Evolutionary conservation across 2,888 invertebrate species (phyloP).

Genomic region (Drosophila crucigera): DNA sequence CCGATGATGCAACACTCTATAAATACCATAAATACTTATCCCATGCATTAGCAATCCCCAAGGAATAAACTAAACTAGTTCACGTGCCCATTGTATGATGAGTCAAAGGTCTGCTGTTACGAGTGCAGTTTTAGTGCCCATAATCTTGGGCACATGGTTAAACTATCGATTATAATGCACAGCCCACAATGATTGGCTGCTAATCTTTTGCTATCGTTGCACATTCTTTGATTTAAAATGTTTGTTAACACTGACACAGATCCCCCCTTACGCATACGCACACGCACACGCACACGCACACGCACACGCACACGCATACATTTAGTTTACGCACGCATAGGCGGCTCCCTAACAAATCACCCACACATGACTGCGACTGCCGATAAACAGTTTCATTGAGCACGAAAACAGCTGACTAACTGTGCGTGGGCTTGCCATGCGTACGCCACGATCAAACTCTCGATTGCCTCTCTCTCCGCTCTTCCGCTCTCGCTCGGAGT

Average conservation of each 20-base stretch:
- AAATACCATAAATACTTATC: not conserved
- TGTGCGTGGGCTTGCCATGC: conserved; percentile 51
- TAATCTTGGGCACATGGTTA: not conserved
- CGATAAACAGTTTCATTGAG: conserved; percentile 61
- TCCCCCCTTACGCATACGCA: conserved; percentile 3
- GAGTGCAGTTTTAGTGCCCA: not conserved
- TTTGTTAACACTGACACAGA: conserved; percentile 13
- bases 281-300: not conserved
- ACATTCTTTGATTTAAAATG: conserved; percentile 1
- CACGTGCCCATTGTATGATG: conserved; percentile 30
- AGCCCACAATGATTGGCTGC: conserved; percentile 3
- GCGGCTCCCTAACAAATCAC: conserved; percentile 1
- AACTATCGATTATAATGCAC: conserved; percentile 19
- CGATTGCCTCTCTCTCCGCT: conserved; percentile 3
- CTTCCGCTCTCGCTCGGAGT: conserved; percentile 7
- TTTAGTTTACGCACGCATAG: conserved; percentile 1
- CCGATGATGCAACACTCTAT: conserved; percentile 2
- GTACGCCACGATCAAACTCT: conserved; percentile 51
- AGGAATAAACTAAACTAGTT: not conserved
- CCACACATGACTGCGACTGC: conserved; percentile 27
- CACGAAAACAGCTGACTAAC: conserved; percentile 60
- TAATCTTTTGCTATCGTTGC: conserved; percentile 1
- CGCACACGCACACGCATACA: conserved; percentile 8
- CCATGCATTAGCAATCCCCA: not conserved
- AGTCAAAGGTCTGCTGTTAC: conserved; percentile 19